Percentiles rank a stretch among this genome's conserved stretches.
Evolutionary conservation across 2,797 vertebrate species (phyloP).

Genomic region (Acrocephalus scirpaceus): DNA sequence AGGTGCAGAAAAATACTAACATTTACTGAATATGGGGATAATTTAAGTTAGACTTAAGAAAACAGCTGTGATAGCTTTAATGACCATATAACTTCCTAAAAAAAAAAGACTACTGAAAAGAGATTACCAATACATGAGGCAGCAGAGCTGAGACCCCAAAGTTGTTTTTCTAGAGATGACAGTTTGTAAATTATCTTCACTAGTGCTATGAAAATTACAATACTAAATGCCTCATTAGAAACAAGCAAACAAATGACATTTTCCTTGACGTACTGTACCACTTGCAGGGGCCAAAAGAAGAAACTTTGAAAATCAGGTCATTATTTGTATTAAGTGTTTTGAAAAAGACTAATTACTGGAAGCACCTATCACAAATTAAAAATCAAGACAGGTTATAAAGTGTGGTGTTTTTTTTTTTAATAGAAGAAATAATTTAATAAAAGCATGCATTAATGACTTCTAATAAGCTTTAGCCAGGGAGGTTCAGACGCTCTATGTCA

Average conservation of each 20-base stretch:
- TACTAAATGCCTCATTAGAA: neutral
- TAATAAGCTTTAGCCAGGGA: neutral
- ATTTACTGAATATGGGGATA: neutral
- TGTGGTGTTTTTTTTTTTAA: neutral
- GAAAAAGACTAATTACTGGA: neutral
- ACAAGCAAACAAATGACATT: neutral
- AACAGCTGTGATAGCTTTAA: neutral
- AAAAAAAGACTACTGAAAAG: neutral
- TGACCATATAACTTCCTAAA: neutral
- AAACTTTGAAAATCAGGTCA: neutral
- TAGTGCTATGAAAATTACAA: neutral
- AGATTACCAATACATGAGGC: neutral
- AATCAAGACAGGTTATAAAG: neutral
- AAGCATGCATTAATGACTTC: neutral
- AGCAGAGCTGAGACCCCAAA: rapidly evolving
- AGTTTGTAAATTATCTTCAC: neutral
- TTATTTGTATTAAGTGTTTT: neutral
- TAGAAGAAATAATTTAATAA: neutral
- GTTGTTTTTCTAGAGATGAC: neutral
- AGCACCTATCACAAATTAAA: neutral
- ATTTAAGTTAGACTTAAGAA: neutral
- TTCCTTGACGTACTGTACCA: neutral
- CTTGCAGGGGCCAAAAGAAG: neutral
- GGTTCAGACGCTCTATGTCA: neutral
- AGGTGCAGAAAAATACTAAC: neutral